Percentiles rank a stretch among this genome's conserved stretches.
Conservation (phyloP, 2,113 vertebrate genomes). For the Hypocryptadius cinnamomeus region DNA sequence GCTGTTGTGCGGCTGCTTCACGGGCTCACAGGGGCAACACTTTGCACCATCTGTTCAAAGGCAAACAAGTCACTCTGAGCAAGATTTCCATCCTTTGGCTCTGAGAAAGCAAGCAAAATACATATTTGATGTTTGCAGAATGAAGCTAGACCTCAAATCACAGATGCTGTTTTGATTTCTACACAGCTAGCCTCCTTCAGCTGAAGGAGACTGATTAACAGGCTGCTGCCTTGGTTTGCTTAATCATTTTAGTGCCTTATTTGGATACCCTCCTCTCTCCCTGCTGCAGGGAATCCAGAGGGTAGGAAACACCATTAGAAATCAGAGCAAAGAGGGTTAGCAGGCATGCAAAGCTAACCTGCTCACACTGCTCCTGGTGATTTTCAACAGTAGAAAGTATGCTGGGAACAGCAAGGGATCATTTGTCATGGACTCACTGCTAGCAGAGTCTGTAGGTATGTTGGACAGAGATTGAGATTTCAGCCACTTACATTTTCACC, state of each 20-base stretch:
- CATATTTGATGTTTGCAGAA: conserved; percentile 32
- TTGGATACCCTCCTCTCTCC: conserved; percentile 11
- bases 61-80: conserved; percentile 3
- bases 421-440: background rate
- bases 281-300: conserved; percentile 5
- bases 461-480: background rate
- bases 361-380: background rate
- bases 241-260: conserved; percentile 32
- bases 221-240: background rate
- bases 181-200: conserved; percentile 11
- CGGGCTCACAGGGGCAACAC: background rate
- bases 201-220: background rate
- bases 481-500: background rate
- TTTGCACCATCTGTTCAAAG: conserved; percentile 24
- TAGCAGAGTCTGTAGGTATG: background rate
- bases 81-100: conserved; percentile 29
- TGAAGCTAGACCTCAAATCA: conserved; percentile 21
- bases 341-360: background rate
- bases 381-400: background rate
- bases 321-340: background rate
- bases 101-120: conserved; percentile 16
- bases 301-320: background rate
- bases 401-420: background rate
- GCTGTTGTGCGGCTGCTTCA: background rate
- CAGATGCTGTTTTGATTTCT: conserved; percentile 4